Percentiles rank a stretch among this genome's conserved stretches.
phyloP scores from a whole-genome alignment of 2,888 invertebrate genomes.

The Ornithoptera priamus region DNA sequence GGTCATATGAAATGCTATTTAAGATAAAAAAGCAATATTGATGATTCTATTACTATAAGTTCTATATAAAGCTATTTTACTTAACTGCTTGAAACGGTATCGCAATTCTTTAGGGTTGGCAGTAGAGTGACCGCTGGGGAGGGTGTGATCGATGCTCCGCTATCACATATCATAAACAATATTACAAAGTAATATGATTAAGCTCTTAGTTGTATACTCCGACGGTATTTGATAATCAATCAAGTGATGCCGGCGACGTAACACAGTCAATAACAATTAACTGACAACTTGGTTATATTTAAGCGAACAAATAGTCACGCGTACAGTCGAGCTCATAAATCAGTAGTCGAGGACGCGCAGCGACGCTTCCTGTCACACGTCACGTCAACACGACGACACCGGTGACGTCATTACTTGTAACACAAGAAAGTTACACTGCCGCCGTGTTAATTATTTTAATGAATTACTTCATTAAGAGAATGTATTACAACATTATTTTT shows the following conservation, averaged over 20 bases:
- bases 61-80: no score
- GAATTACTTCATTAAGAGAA: constrained; percentile 19
- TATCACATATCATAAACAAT: constrained; percentile 1
- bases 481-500: not conserved
- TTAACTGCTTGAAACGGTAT: no score
- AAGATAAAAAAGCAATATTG: no score
- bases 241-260: constrained; percentile 10
- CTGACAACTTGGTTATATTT: constrained; percentile 19
- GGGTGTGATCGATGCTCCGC: not conserved
- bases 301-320: constrained; percentile 24
- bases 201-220: not conserved
- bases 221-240: constrained; percentile 20
- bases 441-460: constrained; percentile 25
- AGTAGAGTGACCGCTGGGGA: no score
- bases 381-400: constrained; percentile 23
- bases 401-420: constrained; percentile 24
- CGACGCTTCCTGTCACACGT: constrained; percentile 23
- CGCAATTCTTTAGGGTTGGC: no score
- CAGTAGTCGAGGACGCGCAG: constrained; percentile 18
- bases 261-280: constrained; percentile 18
- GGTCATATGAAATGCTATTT: no score
- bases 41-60: no score
- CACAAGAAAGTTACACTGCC: not conserved
- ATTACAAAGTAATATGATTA: constrained; percentile 13
- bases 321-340: constrained; percentile 29